Base-by-base conservation (phyloP, 2,888 invertebrate species). In the Corbicula japonica region DNA sequence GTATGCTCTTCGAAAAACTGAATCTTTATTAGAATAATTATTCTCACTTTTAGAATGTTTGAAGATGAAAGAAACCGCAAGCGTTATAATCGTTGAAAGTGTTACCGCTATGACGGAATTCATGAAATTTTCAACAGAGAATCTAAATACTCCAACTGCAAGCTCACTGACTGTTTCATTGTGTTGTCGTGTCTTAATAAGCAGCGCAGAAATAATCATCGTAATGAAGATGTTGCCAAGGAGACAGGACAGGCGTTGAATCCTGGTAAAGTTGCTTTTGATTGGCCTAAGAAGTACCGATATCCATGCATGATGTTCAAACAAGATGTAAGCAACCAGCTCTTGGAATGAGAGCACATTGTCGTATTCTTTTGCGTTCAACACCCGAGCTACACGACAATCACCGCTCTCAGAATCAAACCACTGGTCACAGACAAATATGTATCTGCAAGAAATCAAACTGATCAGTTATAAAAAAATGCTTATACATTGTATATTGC, bases 281-380 rank as follows among this genome's bases (percentile, higher is more conserved):
- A 93, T 91, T 3, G 94, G 94, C n/a, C 94, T 89, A 63, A 93
- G 83, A 76, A 94, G 91, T 35, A 94, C 90, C 0, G 94, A 94
- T 56, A 94, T 88, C 94, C 94, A 94, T 28, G 94, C 85, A 75
- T 94, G 94, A 12, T 91, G 92, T 75, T 94, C 94, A 0, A 92
- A 88, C 2, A 92, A 83, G 5, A 90, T 91, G 66, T 91, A 91
- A 5, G 91, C 88, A 77, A 93, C 92, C 52, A 94, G 86, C 69
- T 93, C 92, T 30, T 87, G 86, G 79, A 93, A 94, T n/a, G 91
- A 88, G 21, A 88, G 90, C 26, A 92, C 85, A 50, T 93, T 92
- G 18, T 91, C 91, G 28, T 86, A 82, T 10, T 90, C 88, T 21
- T 92, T 91, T 0, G 93, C 92, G 6, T 92, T 92, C 6, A 94